Conservation (phyloP, 2,888 invertebrate genomes). For the Steinernema hermaphroditum region DNA sequence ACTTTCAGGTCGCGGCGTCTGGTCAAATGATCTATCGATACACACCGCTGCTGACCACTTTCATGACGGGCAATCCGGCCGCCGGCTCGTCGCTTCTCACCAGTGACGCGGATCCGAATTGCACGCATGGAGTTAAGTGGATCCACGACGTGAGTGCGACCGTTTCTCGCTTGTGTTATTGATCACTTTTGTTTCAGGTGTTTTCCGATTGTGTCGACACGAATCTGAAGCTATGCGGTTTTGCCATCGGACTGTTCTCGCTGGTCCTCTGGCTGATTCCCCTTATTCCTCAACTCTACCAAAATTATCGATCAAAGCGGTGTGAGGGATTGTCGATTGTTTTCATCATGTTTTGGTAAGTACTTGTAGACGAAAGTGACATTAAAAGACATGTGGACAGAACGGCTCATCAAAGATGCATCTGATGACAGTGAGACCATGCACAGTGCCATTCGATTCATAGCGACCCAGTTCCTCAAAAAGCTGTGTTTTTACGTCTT, state of each 20-base stretch:
- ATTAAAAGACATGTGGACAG: too few species aligned
- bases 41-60: slow-evolving; percentile 23
- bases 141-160: slow-evolving; percentile 39
- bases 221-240: slow-evolving; percentile 45
- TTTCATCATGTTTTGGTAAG: slow-evolving; percentile 68
- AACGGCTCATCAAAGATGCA: too few species aligned
- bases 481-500: too few species aligned
- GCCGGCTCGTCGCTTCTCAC: slow-evolving; percentile 17
- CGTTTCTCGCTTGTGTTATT: neutral
- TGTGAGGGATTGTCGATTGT: slow-evolving; percentile 68
- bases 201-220: slow-evolving; percentile 55
- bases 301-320: slow-evolving; percentile 64
- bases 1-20: neutral
- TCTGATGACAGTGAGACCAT: too few species aligned
- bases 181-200: slow-evolving; percentile 14
- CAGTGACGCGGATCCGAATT: slow-evolving; percentile 33
- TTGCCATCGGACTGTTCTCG: slow-evolving; percentile 47
- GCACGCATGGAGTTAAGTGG: slow-evolving; percentile 45
- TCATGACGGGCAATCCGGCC: neutral
- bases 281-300: slow-evolving; percentile 64
- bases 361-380: too few species aligned
- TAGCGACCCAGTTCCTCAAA: too few species aligned
- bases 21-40: slow-evolving; percentile 27
- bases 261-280: slow-evolving; percentile 51
- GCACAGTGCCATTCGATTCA: too few species aligned